Base-by-base conservation (phyloP, 64 coral and sea anemone species). In the Porites lutea region DNA sequence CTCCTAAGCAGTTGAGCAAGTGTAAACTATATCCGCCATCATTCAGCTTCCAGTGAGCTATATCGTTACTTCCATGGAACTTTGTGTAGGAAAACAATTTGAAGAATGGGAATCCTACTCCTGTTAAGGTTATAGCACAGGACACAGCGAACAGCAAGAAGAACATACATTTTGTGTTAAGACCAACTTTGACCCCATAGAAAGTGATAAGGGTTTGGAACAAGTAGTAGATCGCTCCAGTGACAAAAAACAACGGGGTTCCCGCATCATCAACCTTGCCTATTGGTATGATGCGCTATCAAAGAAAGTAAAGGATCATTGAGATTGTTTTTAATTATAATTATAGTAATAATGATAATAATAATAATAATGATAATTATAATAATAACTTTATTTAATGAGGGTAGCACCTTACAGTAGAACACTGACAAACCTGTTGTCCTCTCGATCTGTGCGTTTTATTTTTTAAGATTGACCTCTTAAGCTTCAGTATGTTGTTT, bases 211-310 rank as follows among this genome's bases (percentile, higher is more conserved):
- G 73, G 4, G 88, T 90, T 76, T 90, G 91, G 48, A 88, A 66
- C 95, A 79, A 96, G 80, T 79, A 96, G 46, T 96, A 96, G 13
- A 93, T 43, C 2, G 78, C 72, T 3, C 95, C 95, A 48, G 87
- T 91, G 51, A 58, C 80, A 66, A 96, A 86, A 8, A 96, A 18
- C 27, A 93, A 71, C 10, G 89, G 70, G n/a, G 89, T 84, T 1
- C 87, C 91, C 2, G 78, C 57, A 55, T 96, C 80, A 55, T 96
- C 87, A n/a, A 85, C 18, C 6, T 74, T n/a, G 62, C 58, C 57
- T 13, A 92, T 62, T 19, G 71, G 22, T 4, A 59, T 43, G 11
- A 55, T 3, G 11, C n/a, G n/a, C n/a, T n/a, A n/a, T n/a, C n/a
- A n/a, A n/a, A n/a, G n/a, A n/a, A n/a, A n/a, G n/a, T n/a, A n/a